A percentile compares a stretch with the other conserved stretches of the same genome.
Evolutionary conservation across 2,113 vertebrate species (phyloP).

Genomic region (Forbesichthys papilliferus): DNA sequence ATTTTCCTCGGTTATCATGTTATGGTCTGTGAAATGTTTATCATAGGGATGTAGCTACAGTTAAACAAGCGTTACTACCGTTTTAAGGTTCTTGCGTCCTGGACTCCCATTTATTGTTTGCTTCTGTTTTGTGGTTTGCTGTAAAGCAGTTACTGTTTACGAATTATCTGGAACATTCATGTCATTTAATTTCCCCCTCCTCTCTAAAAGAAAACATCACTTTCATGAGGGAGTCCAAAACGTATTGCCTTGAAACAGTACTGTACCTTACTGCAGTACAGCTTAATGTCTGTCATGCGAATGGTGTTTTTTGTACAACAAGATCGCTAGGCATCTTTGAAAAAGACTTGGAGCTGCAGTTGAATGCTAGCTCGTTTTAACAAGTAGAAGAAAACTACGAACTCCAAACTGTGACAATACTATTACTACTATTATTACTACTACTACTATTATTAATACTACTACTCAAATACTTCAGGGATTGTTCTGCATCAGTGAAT

Average conservation of each 20-base stretch:
- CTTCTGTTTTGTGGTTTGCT: slow-evolving; percentile 54
- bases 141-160: slow-evolving; percentile 52
- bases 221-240: slow-evolving; percentile 65
- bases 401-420: slow-evolving; percentile 87
- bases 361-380: slow-evolving; percentile 67
- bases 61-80: slow-evolving; percentile 52
- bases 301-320: slow-evolving; percentile 81
- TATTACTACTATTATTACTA: slow-evolving; percentile 52
- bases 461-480: slow-evolving; percentile 92
- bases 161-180: slow-evolving; percentile 65
- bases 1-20: slow-evolving; percentile 61
- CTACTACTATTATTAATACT: slow-evolving; percentile 54
- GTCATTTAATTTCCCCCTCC: slow-evolving; percentile 46
- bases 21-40: slow-evolving; percentile 68
- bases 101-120: slow-evolving; percentile 58
- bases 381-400: slow-evolving; percentile 69
- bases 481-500: slow-evolving; percentile 83
- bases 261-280: slow-evolving; percentile 79
- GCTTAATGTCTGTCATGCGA: slow-evolving; percentile 89
- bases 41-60: slow-evolving; percentile 63
- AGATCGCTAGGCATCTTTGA: slow-evolving; percentile 70
- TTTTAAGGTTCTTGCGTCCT: slow-evolving; percentile 55
- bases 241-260: slow-evolving; percentile 72
- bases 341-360: slow-evolving; percentile 67
- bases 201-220: slow-evolving; percentile 39